Evolutionary conservation across 2,113 vertebrate species (phyloP), one percentile per base, ranked within the genome.

Genomic region (Caranx melampygus): DNA sequence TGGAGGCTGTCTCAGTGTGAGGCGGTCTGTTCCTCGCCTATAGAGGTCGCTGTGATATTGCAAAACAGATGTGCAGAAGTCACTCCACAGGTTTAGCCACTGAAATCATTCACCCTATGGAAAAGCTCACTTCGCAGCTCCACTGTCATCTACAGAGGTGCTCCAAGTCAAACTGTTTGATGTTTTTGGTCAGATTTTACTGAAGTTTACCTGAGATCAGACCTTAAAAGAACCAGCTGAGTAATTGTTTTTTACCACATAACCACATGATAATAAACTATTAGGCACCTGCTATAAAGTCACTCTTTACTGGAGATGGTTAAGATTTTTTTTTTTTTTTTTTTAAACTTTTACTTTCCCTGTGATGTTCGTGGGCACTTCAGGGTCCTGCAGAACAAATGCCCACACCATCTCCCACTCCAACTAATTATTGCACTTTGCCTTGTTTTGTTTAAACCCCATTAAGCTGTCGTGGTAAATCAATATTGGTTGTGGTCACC

Each of bases 31-130:
- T 2, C 15, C 14, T 64, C 3, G 84, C 89, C 94, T 82, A 93
- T 92, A 95, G 95, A 95, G 94, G 95, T 91, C 95, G 94, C 94
- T 95, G 91, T 89, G 79, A 93, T 93, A 93, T 93, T 89, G 79
- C 90, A 89, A 90, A 91, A 87, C 84, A 82, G 75, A 87, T 51
- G 62, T 54, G 80, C 69, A 26, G 54, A 42, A 84, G 72, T 78
- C 68, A 75, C 83, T 89, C 90, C 66, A 91, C 90, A 91, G 83
- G 90, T 91, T 82, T 49, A 40, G 31, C 54, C 44, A 69, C 52
- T 88, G 5, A 34, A 71, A 77, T 62, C 67, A 66, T 73, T 75
- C 60, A 66, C 40, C 40, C 82, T 26, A 5, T 35, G 75, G 37
- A 84, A 80, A 69, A 84, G 64, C 72, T 81, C 77, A 71, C 44